phyloP scores from a whole-genome alignment of 2,797 vertebrate species.

The Ceryle rudis region DNA sequence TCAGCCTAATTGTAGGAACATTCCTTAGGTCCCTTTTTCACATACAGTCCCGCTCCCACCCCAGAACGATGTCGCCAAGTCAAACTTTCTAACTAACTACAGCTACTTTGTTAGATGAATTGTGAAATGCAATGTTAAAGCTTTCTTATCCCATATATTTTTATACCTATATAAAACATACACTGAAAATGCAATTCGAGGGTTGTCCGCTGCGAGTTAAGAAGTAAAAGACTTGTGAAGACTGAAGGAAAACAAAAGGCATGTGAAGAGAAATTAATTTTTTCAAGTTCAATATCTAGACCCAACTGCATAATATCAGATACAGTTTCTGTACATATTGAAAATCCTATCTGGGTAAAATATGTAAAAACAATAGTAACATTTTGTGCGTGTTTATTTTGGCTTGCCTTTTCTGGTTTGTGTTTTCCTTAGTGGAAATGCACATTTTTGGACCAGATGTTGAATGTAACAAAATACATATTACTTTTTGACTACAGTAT shows the following conservation, averaged over 20 bases:
- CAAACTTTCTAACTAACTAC: conserved; percentile 36
- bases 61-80: conserved; percentile 1
- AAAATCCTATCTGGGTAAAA: conserved; percentile 26
- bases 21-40: conserved; percentile 46
- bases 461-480: conserved; percentile 55
- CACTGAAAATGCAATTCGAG: background rate
- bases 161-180: conserved; percentile 31
- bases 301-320: background rate
- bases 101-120: conserved; percentile 35
- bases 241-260: background rate
- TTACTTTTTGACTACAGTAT: conserved; percentile 23
- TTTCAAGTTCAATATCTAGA: conserved; percentile 5
- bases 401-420: conserved; percentile 22
- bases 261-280: background rate
- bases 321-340: conserved; percentile 1
- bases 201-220: background rate
- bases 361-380: conserved; percentile 23
- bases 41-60: background rate
- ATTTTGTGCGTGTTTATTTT: conserved; percentile 47
- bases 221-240: background rate
- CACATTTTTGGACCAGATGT: conserved; percentile 56
- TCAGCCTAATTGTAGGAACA: conserved; percentile 39
- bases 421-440: conserved; percentile 52
- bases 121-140: background rate
- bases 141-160: conserved; percentile 26